A percentile compares a stretch with the other conserved stretches of the same genome.
These are phyloP conservation scores for Eupithecia dodoneata DNA, from an alignment of 2,888 invertebrate species.

Conservation along the genomic window DNA sequence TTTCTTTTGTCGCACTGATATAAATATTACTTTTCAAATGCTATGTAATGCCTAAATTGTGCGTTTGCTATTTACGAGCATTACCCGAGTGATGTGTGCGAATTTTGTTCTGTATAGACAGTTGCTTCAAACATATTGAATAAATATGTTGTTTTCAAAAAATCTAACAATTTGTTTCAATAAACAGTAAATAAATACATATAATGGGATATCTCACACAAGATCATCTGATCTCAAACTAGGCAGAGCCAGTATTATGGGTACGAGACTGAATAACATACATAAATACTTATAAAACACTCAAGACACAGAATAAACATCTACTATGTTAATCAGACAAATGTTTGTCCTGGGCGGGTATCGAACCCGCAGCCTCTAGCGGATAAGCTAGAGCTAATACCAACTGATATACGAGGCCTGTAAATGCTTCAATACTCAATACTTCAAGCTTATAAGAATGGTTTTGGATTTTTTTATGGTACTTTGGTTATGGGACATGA, in stretches of 20 bases:
- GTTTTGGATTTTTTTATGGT: constrained; percentile 18
- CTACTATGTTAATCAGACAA: neutral
- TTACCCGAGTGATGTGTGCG: constrained; percentile 23
- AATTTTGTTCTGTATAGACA: constrained; percentile 21
- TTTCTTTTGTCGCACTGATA: constrained; percentile 25
- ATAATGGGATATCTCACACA: neutral
- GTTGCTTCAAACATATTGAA: no score
- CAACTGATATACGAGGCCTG: constrained; percentile 9
- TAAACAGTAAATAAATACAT: neutral
- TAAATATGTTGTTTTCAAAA: neutral
- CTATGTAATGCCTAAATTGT: constrained; percentile 20
- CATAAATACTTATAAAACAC: neutral
- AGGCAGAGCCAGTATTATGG: neutral
- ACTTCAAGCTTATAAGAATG: constrained; percentile 21
- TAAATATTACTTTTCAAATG: constrained; percentile 14
- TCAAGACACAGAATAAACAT: neutral
- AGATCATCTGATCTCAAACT: neutral
- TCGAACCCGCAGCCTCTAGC: neutral
- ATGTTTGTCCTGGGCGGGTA: neutral
- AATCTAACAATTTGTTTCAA: neutral
- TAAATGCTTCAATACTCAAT: constrained; percentile 23
- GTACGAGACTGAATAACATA: neutral
- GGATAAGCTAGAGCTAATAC: neutral
- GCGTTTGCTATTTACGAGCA: constrained; percentile 28
- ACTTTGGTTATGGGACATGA: constrained; percentile 6